A percentile compares a stretch with the other conserved stretches of the same genome.
Conservation (phyloP, 2,113 vertebrate genomes). For the Polypterus senegalus region DNA sequence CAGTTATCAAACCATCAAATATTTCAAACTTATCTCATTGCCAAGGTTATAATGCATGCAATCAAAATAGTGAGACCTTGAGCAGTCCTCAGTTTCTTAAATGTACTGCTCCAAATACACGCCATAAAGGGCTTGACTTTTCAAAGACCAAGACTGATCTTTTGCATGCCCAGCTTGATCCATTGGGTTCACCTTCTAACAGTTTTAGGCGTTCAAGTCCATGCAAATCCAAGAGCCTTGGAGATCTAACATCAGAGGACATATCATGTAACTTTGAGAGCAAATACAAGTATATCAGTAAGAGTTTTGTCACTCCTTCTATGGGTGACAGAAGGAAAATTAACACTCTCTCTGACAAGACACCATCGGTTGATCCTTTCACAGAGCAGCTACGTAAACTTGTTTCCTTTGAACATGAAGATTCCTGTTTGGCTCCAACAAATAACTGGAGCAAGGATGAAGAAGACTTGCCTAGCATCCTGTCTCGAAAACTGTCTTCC, state of each 20-base stretch:
- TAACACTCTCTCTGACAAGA: slow-evolving; percentile 22
- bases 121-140: slow-evolving; percentile 2
- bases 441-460: slow-evolving; percentile 30
- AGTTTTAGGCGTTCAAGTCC: slow-evolving; percentile 43
- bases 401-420: slow-evolving; percentile 71
- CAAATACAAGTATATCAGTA: slow-evolving; percentile 88
- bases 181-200: slow-evolving; percentile 5
- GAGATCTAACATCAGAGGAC: slow-evolving; percentile 91
- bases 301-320: slow-evolving; percentile 70
- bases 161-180: slow-evolving; percentile 1
- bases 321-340: slow-evolving; percentile 47
- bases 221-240: slow-evolving; percentile 90
- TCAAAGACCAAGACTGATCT: slow-evolving; percentile 6
- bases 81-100: slow-evolving; percentile 26
- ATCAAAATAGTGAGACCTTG: slow-evolving; percentile 23
- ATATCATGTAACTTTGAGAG: slow-evolving; percentile 93
- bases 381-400: slow-evolving; percentile 79
- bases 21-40: slow-evolving; percentile 16
- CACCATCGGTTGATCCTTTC: slow-evolving; percentile 61
- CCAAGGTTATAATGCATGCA: slow-evolving; percentile 22
- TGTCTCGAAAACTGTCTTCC: slow-evolving; percentile 80
- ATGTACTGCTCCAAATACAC: slow-evolving; percentile 20
- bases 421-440: slow-evolving; percentile 21
- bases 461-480: slow-evolving; percentile 49
- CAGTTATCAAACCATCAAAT: no score